Percentiles rank a stretch among this genome's conserved stretches.
phyloP scores from a whole-genome alignment of 1,140 invertebrate species.

The Megathymus violae region DNA sequence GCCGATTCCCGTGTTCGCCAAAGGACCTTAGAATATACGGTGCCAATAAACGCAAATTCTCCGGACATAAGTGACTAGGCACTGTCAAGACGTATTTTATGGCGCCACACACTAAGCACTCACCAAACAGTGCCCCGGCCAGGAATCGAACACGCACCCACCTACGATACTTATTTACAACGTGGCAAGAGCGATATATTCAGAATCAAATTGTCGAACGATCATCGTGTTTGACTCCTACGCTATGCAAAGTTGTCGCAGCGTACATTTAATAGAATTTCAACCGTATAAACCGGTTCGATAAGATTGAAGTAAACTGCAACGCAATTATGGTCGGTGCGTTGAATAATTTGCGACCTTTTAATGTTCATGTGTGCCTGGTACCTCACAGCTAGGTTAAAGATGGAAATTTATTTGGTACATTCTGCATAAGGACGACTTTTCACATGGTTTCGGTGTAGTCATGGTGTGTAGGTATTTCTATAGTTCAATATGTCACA shows the following conservation, averaged over 20 bases:
- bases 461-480: too few relatives aligned
- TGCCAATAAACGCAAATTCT: slow-evolving; percentile 31
- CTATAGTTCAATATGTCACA: too few relatives aligned
- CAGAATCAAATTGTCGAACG: slow-evolving; percentile 73
- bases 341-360: slow-evolving; percentile 68
- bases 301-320: slow-evolving; percentile 31
- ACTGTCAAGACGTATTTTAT: slow-evolving; percentile 38
- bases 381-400: slow-evolving; percentile 52
- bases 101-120: slow-evolving; percentile 43
- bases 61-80: slow-evolving; percentile 41
- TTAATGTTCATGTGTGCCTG: slow-evolving; percentile 61
- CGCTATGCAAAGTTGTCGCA: slow-evolving; percentile 45
- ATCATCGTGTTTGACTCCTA: slow-evolving; percentile 73
- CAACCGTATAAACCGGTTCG: slow-evolving; percentile 26
- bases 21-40: slow-evolving; percentile 9
- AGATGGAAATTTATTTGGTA: slow-evolving; percentile 42
- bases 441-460: slow-evolving; percentile 7
- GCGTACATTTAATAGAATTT: slow-evolving; percentile 26
- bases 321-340: slow-evolving; percentile 22
- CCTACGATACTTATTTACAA: slow-evolving; percentile 73
- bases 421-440: neutral
- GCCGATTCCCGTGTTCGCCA: neutral
- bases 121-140: slow-evolving; percentile 35
- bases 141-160: slow-evolving; percentile 65
- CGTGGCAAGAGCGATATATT: slow-evolving; percentile 67